These are phyloP conservation scores for Candoia aspera DNA, from an alignment of 2,113 vertebrate species.

Conservation along the genomic window DNA sequence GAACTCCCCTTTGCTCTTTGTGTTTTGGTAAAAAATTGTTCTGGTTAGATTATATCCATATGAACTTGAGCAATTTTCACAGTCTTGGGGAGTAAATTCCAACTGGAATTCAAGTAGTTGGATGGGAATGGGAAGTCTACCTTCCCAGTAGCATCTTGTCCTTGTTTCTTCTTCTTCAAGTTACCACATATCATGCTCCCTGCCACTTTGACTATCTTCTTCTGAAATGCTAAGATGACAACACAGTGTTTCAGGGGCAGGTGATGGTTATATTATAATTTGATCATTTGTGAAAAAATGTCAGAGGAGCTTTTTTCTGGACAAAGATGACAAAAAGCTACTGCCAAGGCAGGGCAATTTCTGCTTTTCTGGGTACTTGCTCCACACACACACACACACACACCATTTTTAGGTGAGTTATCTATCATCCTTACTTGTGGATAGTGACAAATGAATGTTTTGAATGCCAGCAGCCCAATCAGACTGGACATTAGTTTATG, in stretches of 20 bases:
- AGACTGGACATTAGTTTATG: background rate
- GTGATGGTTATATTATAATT: background rate
- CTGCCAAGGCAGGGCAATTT: background rate
- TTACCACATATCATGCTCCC: background rate
- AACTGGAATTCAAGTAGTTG: background rate
- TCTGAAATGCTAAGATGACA: background rate
- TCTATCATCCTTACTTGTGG: background rate
- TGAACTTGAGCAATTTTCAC: background rate
- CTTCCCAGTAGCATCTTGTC: background rate
- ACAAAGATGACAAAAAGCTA: background rate
- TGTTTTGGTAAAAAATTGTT: background rate
- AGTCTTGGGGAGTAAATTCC: background rate
- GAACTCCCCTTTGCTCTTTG: background rate
- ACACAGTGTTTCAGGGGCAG: background rate
- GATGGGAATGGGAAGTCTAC: background rate
- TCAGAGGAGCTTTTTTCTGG: background rate
- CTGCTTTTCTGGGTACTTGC: background rate
- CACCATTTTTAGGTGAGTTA: background rate
- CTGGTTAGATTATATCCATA: background rate
- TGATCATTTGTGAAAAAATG: background rate
- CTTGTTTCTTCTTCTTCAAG: background rate
- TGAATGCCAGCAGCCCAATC: background rate
- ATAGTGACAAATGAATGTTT: background rate
- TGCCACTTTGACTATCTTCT: background rate
- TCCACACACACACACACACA: background rate